phyloP scores from a whole-genome alignment of 1,140 invertebrate species.

The Drosophila mayri region DNA sequence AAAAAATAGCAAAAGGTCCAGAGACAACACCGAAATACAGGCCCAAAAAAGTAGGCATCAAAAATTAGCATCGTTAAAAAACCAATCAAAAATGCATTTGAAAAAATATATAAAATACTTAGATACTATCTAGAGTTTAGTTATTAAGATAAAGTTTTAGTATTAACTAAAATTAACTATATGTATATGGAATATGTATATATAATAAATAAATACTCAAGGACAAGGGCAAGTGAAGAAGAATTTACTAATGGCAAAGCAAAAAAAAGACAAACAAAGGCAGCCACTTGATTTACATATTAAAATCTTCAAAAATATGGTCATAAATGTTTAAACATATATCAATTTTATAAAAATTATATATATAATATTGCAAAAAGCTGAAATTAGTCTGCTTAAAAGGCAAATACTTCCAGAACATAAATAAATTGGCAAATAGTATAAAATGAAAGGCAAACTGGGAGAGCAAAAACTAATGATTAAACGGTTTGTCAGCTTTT shows the following conservation, averaged over 20 bases:
- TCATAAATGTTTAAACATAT: background rate
- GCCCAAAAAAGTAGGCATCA: slow-evolving; percentile 10
- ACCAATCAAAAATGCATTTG: background rate
- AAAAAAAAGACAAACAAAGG: too few species aligned
- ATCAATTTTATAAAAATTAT: background rate
- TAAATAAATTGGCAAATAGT: slow-evolving; percentile 42
- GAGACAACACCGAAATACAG: background rate
- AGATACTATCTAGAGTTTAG: too few species aligned
- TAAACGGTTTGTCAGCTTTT: slow-evolving; percentile 33
- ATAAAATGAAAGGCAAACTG: slow-evolving; percentile 67
- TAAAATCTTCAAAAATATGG: background rate
- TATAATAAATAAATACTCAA: too few species aligned
- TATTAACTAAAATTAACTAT: too few species aligned
- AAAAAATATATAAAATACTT: too few species aligned
- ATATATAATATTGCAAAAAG: background rate
- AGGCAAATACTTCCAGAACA: background rate
- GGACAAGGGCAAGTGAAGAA: too few species aligned
- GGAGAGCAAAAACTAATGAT: slow-evolving; percentile 17
- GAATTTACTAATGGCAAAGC: too few species aligned
- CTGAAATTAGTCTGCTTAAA: slow-evolving; percentile 10
- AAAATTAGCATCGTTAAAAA: slow-evolving; percentile 14
- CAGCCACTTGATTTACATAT: background rate
- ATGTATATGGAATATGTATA: too few species aligned
- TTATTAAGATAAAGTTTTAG: too few species aligned
- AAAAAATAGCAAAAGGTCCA: slow-evolving; percentile 1